A percentile compares a stretch with the other conserved stretches of the same genome.
phyloP scores from a whole-genome alignment of 2,113 vertebrate species.

The Limnothrissa miodon region DNA sequence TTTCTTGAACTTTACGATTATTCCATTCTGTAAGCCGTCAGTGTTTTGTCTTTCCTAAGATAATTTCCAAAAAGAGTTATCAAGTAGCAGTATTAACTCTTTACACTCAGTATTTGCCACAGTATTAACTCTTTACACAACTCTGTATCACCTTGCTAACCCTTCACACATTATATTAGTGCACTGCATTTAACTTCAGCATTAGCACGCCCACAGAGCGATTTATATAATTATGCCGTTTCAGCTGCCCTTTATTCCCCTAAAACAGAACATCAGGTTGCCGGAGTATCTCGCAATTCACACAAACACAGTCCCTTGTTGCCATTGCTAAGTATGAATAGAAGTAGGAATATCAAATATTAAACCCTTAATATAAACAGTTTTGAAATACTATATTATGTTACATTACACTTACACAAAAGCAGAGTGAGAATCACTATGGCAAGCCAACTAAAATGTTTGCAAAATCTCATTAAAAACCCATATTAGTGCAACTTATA shows the following conservation, averaged over 20 bases:
- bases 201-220: background rate
- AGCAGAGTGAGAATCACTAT: background rate
- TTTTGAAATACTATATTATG: background rate
- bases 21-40: background rate
- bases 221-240: constrained; percentile 15
- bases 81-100: background rate
- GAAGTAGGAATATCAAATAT: background rate
- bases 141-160: background rate
- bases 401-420: background rate
- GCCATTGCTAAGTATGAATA: background rate
- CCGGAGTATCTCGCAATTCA: background rate
- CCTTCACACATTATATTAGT: background rate
- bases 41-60: background rate
- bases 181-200: background rate
- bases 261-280: background rate
- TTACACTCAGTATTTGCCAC: no score
- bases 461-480: background rate
- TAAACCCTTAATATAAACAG: background rate
- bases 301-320: background rate
- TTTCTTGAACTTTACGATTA: background rate
- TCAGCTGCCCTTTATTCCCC: background rate
- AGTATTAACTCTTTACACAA: background rate
- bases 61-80: background rate
- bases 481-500: background rate
- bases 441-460: background rate